Evolutionary conservation across 2,113 vertebrate species (phyloP).

Genomic region (Apteryx owenii): DNA sequence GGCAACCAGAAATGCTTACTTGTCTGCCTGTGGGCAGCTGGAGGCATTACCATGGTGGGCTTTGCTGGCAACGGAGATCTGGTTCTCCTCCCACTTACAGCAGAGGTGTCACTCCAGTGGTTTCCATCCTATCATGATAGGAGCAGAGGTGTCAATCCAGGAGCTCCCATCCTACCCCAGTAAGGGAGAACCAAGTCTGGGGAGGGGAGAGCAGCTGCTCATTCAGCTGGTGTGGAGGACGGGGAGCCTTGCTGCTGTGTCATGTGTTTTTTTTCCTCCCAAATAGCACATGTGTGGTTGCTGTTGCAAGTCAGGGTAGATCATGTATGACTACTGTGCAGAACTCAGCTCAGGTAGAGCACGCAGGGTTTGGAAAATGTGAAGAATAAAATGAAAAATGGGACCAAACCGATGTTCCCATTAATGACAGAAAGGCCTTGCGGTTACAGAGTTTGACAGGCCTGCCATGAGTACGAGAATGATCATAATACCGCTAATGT

Average conservation of each 20-base stretch:
- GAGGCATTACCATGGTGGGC: background rate
- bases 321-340: background rate
- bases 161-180: too few species aligned
- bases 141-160: background rate
- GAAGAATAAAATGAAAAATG: background rate
- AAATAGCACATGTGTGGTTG: rapidly evolving
- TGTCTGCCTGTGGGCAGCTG: background rate
- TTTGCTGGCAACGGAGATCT: background rate
- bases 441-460: background rate
- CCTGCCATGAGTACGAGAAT: background rate
- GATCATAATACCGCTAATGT: constrained; percentile 21
- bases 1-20: background rate
- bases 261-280: background rate
- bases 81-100: background rate
- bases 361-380: background rate
- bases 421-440: background rate
- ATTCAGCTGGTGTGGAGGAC: background rate
- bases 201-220: background rate
- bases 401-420: background rate
- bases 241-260: background rate
- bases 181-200: background rate
- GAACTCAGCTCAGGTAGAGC: background rate
- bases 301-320: background rate
- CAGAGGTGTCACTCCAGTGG: background rate
- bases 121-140: too few species aligned